Evolutionary conservation across 2,888 invertebrate species (phyloP).

Genomic region (Agelastica alni): DNA sequence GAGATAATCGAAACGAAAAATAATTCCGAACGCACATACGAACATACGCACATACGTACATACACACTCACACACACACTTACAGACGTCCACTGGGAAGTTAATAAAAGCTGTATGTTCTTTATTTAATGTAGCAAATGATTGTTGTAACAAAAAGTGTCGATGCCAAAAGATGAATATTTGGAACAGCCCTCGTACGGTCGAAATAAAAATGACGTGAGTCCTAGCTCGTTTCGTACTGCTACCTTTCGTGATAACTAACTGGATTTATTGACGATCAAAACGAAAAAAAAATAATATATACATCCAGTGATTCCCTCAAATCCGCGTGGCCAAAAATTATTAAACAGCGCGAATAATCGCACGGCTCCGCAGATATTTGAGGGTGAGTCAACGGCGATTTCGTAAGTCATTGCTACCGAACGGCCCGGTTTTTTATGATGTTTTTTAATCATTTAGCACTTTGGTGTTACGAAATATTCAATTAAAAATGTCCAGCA

Average conservation of each 20-base stretch:
- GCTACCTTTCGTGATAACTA: constrained; percentile 43
- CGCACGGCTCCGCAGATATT: constrained; percentile 13
- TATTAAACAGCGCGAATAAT: constrained; percentile 20
- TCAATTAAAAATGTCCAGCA: constrained; percentile 28
- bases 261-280: constrained; percentile 47
- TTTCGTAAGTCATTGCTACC: constrained; percentile 11
- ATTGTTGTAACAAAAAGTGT: too few species aligned
- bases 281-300: constrained; percentile 49
- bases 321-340: constrained; percentile 19
- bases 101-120: too few species aligned
- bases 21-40: too few species aligned
- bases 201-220: constrained; percentile 14
- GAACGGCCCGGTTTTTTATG: constrained; percentile 25
- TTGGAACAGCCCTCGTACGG: neutral
- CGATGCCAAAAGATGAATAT: too few species aligned
- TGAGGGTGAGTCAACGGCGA: constrained; percentile 17
- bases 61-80: too few species aligned
- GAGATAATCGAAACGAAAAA: too few species aligned
- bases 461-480: constrained; percentile 28
- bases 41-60: too few species aligned
- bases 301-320: constrained; percentile 32
- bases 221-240: constrained; percentile 20
- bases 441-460: constrained; percentile 32
- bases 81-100: too few species aligned
- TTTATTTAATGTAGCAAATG: too few species aligned